phyloP scores from a whole-genome alignment of 2,113 vertebrate genomes.

The Acrocephalus arundinaceus region DNA sequence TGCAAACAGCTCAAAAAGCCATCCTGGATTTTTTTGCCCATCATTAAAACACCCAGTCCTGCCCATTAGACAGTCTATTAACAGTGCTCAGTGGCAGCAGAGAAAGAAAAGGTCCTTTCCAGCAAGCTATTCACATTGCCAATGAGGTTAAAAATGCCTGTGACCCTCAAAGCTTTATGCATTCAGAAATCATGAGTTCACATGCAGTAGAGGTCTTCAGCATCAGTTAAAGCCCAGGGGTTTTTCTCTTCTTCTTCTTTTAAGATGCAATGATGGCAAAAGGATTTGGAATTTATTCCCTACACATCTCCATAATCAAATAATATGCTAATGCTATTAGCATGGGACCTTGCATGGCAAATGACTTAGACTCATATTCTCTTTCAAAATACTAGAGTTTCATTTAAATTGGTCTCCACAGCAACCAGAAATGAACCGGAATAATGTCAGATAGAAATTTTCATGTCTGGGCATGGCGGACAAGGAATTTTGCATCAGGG shows the following conservation, averaged over 20 bases:
- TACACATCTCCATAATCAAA: constrained; percentile 13
- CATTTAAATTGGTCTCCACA: constrained; percentile 63
- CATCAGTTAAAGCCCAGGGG: neutral
- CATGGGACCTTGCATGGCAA: constrained; percentile 42
- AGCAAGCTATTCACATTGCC: neutral
- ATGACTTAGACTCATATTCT: constrained; percentile 49
- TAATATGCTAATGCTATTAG: constrained; percentile 61
- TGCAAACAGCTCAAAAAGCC: neutral
- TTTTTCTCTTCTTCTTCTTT: constrained; percentile 26
- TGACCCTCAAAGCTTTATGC: neutral
- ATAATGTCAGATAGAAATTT: neutral
- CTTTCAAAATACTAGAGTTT: constrained; percentile 57
- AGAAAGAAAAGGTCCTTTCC: neutral
- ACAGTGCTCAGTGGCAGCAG: neutral
- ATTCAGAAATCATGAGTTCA: constrained; percentile 1
- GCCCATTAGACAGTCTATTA: constrained; percentile 21
- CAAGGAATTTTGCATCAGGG: neutral
- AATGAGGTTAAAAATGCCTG: neutral
- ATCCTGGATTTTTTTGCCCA: neutral
- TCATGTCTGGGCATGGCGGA: neutral
- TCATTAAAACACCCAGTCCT: neutral
- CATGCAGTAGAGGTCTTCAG: neutral
- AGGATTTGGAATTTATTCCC: constrained; percentile 48
- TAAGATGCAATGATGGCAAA: constrained; percentile 2
- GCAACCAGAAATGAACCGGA: constrained; percentile 34